These are phyloP conservation scores for Rana temporaria DNA, from an alignment of 2,113 vertebrate genomes.

Conservation along the genomic window DNA sequence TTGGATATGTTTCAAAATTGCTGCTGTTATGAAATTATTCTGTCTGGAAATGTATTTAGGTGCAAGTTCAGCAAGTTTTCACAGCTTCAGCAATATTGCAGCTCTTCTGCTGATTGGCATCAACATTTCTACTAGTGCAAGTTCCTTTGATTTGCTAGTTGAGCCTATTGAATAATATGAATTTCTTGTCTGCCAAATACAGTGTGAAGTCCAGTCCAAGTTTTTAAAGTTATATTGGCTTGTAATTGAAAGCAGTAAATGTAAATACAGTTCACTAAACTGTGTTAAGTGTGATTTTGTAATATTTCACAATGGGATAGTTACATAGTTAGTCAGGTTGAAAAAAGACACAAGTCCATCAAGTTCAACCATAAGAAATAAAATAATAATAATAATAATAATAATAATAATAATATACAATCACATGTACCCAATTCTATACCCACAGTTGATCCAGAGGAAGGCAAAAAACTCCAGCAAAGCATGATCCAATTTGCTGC, in stretches of 20 bases:
- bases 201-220: constrained; percentile 19
- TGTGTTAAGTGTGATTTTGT: background rate
- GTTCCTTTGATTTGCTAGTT: constrained; percentile 14
- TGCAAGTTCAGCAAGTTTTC: constrained; percentile 36
- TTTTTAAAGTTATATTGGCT: background rate
- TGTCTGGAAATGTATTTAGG: constrained; percentile 35
- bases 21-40: background rate
- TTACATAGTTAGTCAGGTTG: too few relatives aligned
- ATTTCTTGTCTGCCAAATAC: background rate
- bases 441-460: too few relatives aligned
- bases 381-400: too few relatives aligned
- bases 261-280: background rate
- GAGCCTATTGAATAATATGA: constrained; percentile 20
- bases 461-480: too few relatives aligned
- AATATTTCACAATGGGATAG: background rate
- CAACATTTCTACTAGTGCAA: constrained; percentile 4
- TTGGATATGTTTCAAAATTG: constrained; percentile 4
- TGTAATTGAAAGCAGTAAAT: background rate
- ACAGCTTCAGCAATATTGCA: constrained; percentile 11
- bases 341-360: too few relatives aligned
- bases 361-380: too few relatives aligned
- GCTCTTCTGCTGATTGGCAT: constrained; percentile 15
- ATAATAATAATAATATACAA: too few relatives aligned
- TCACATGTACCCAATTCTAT: too few relatives aligned
- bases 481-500: too few relatives aligned